Evolutionary conservation across 2,888 invertebrate genomes (phyloP).

Genomic region (Dioctria rufipes): DNA sequence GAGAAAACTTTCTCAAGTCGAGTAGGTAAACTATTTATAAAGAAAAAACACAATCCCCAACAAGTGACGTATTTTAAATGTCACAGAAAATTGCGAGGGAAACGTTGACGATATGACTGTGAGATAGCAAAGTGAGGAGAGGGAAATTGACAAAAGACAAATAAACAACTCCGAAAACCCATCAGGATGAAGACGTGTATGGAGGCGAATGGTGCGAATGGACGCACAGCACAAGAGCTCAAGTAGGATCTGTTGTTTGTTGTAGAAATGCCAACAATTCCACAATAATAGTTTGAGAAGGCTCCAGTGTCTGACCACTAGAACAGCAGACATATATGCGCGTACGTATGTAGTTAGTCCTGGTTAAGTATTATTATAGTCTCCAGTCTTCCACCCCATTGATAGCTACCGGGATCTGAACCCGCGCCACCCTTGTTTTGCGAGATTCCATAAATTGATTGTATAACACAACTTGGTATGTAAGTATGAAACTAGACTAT

Average conservation of each 20-base stretch:
- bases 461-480: no score
- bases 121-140: background rate
- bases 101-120: background rate
- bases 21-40: conserved; percentile 1
- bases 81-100: conserved; percentile 12
- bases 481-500: background rate
- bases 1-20: background rate
- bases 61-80: conserved; percentile 44
- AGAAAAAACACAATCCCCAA: conserved; percentile 30
- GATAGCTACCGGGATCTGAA: no score
- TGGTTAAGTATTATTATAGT: background rate
- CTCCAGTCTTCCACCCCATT: no score
- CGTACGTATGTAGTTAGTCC: background rate
- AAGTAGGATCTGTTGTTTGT: conserved; percentile 42
- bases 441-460: no score
- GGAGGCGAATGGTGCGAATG: conserved; percentile 2
- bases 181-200: background rate
- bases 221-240: conserved; percentile 7
- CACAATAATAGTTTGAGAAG: conserved; percentile 16
- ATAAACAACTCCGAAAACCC: conserved; percentile 4
- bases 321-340: conserved; percentile 2
- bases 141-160: conserved; percentile 40
- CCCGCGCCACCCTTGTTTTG: no score
- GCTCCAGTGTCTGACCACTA: conserved; percentile 4
- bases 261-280: conserved; percentile 30